These are phyloP conservation scores for Diarsia mendica DNA, from an alignment of 2,888 invertebrate genomes.

Conservation along the genomic window DNA sequence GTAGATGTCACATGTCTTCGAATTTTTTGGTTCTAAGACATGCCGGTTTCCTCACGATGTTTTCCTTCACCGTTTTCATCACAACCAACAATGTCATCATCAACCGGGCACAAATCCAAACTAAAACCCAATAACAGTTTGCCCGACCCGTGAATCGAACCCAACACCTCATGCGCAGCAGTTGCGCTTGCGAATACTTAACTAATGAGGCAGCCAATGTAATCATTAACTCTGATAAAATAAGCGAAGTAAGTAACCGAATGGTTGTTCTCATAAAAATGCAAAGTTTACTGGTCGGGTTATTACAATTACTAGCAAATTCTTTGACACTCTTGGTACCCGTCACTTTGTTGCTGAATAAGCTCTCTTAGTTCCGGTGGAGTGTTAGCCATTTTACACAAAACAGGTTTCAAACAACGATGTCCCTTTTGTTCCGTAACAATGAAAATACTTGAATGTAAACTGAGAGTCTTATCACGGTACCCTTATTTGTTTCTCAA, in stretches of 20 bases:
- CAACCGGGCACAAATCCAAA: too few relatives aligned
- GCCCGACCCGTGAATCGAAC: too few relatives aligned
- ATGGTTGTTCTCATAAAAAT: constrained; percentile 40
- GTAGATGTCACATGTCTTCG: too few relatives aligned
- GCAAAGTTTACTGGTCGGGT: constrained; percentile 30
- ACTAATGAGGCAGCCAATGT: background rate
- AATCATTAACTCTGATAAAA: constrained; percentile 26
- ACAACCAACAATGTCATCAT: too few relatives aligned
- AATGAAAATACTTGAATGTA: constrained; percentile 84
- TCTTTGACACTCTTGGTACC: constrained; percentile 57
- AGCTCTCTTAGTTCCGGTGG: constrained; percentile 63
- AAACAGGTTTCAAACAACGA: constrained; percentile 83
- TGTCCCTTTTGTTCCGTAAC: constrained; percentile 82
- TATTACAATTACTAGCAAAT: constrained; percentile 59
- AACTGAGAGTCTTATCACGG: constrained; percentile 83
- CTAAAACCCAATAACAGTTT: too few relatives aligned
- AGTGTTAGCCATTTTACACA: constrained; percentile 82
- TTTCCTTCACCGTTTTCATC: too few relatives aligned
- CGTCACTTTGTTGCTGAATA: constrained; percentile 68
- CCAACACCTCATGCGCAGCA: too few relatives aligned
- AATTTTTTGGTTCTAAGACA: too few relatives aligned
- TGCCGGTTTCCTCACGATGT: too few relatives aligned
- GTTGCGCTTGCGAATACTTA: too few relatives aligned
- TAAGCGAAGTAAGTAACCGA: constrained; percentile 7
- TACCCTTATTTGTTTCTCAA: constrained; percentile 84